Conservation (phyloP, 2,797 vertebrate genomes). For the Gymnodraco acuticeps region DNA sequence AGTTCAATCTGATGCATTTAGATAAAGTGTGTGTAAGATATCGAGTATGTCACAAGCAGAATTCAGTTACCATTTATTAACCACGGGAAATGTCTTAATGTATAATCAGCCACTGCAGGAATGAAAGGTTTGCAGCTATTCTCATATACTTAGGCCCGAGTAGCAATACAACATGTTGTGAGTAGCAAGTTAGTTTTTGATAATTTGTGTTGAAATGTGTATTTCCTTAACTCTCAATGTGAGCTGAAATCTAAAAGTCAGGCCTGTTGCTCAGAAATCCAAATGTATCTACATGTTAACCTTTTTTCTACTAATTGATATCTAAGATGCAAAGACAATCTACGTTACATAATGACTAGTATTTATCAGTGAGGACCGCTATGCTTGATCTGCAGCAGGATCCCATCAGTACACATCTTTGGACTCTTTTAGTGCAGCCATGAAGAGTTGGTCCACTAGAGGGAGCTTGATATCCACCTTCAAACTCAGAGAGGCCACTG, state of each 20-base stretch:
- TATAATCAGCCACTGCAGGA: no score
- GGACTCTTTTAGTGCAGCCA: background rate
- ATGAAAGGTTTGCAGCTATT: no score
- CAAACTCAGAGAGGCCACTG: background rate
- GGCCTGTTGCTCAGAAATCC: background rate
- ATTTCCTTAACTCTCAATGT: background rate
- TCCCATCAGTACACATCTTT: no score
- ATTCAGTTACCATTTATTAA: no score
- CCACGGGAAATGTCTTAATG: no score
- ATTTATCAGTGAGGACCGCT: background rate
- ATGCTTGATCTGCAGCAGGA: background rate
- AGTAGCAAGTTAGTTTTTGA: no score
- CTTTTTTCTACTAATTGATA: background rate
- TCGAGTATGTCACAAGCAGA: background rate
- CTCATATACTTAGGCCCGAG: no score
- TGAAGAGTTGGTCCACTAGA: slow-evolving; percentile 48
- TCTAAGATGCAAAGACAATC: background rate
- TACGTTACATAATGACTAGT: background rate
- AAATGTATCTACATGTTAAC: background rate
- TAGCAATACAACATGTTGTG: no score
- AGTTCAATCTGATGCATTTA: background rate
- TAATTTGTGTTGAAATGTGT: no score
- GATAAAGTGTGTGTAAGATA: background rate
- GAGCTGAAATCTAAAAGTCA: background rate
- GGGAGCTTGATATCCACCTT: slow-evolving; percentile 51